These are phyloP conservation scores for Empidonax traillii DNA, from an alignment of 2,113 vertebrate species.

Conservation along the genomic window DNA sequence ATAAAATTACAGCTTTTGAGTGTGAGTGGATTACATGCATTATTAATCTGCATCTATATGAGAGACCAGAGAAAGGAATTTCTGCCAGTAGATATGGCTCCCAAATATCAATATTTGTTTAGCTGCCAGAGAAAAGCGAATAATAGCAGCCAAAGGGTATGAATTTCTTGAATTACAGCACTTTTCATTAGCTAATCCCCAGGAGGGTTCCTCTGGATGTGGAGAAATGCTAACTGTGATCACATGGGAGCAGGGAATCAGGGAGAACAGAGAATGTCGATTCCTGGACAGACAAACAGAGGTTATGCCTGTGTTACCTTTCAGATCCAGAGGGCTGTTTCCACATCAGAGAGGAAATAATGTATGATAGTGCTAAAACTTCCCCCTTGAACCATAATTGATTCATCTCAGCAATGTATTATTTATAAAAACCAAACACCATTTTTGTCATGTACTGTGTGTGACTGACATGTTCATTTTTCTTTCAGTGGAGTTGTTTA, in stretches of 20 bases:
- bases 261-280: not conserved
- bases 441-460: not conserved
- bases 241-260: not conserved
- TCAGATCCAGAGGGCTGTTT: not conserved
- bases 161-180: conserved; percentile 39
- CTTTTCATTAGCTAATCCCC: conserved; percentile 59
- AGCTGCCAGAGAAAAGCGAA: conserved; percentile 18
- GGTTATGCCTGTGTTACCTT: not conserved
- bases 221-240: not conserved
- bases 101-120: conserved; percentile 23
- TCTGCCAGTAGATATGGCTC: not conserved
- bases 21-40: not conserved
- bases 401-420: not conserved
- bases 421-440: not conserved
- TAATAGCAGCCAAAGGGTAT: not conserved
- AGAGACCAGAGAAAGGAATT: not conserved
- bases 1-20: not conserved
- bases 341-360: not conserved
- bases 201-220: not conserved
- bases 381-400: not conserved
- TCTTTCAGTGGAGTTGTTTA: not conserved
- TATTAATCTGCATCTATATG: not conserved
- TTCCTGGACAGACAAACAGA: not conserved
- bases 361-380: not conserved
- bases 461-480: not conserved